A percentile compares a stretch with the other conserved stretches of the same genome.
These are phyloP conservation scores for Prunella himalayana DNA, from an alignment of 2,113 vertebrate genomes.

Conservation along the genomic window DNA sequence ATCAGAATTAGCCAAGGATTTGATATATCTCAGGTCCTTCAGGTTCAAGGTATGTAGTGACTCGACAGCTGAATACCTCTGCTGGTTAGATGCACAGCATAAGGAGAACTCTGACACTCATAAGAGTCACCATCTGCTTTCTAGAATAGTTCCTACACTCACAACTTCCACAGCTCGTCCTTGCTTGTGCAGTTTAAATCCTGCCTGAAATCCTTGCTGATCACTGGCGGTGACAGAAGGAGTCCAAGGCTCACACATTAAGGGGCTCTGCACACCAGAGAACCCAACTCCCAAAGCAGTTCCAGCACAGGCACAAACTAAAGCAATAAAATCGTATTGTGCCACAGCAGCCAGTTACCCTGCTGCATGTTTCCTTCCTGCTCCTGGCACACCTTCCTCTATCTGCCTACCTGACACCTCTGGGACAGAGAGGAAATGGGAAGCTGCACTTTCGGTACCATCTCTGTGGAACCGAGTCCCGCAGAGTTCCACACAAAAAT, in stretches of 20 bases:
- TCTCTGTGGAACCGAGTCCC: not conserved
- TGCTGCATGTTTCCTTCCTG: not conserved
- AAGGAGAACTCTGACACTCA: not conserved
- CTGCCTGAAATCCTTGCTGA: not conserved
- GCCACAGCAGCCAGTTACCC: not conserved
- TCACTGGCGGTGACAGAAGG: not conserved
- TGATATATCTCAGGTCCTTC: slow-evolving; percentile 88
- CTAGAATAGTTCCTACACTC: not conserved
- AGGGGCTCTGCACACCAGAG: not conserved
- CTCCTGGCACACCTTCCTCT: not conserved
- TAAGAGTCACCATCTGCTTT: not conserved
- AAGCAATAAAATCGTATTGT: not conserved
- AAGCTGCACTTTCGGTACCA: not conserved
- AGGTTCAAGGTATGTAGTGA: slow-evolving; percentile 84
- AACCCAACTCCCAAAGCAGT: not conserved
- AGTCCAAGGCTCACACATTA: not conserved
- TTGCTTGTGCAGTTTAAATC: not conserved
- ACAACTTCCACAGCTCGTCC: not conserved
- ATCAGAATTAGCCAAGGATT: slow-evolving; percentile 89
- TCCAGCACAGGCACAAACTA: not conserved
- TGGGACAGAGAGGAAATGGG: not conserved
- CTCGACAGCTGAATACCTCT: not conserved
- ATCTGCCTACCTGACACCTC: not conserved
- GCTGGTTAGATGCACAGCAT: not conserved
- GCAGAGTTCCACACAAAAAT: not conserved